Evolutionary conservation across 2,113 vertebrate species (phyloP).

Genomic region (Pantherophis guttatus): DNA sequence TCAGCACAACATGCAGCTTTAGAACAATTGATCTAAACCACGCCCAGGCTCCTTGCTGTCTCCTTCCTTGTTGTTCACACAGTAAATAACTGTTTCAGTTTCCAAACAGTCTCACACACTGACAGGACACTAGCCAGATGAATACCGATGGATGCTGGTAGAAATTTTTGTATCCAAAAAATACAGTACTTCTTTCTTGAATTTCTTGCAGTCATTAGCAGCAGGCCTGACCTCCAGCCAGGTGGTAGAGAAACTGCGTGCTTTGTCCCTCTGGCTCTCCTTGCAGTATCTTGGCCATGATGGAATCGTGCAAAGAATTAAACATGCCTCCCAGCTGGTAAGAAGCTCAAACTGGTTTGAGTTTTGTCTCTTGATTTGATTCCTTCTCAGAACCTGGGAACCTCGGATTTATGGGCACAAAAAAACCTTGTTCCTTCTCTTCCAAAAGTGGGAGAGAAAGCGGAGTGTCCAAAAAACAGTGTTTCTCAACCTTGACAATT

Average conservation of each 20-base stretch:
- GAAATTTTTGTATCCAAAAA: too few species aligned
- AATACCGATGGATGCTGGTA: too few species aligned
- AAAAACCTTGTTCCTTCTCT: neutral
- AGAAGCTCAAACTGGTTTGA: conserved; percentile 45
- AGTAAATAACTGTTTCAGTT: too few species aligned
- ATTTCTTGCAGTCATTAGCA: conserved; percentile 79
- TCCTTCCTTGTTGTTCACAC: too few species aligned
- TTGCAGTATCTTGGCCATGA: conserved; percentile 91
- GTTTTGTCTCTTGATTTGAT: neutral
- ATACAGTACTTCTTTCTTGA: neutral
- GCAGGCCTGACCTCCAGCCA: conserved; percentile 91
- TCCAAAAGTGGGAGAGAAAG: neutral
- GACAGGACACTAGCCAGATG: too few species aligned
- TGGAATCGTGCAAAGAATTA: conserved; percentile 88
- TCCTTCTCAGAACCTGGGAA: neutral
- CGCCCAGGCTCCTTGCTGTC: too few species aligned
- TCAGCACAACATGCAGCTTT: too few species aligned
- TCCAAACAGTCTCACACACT: too few species aligned
- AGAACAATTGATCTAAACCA: too few species aligned
- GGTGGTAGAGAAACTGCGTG: conserved; percentile 87
- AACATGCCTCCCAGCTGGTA: conserved; percentile 83
- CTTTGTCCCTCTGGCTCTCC: conserved; percentile 92
- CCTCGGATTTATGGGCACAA: neutral
- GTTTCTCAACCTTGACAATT: neutral
- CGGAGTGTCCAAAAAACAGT: neutral